Evolutionary conservation across 2,888 invertebrate species (phyloP), one percentile per base, ranked within the genome.

Genomic region (Litoditis marina): DNA sequence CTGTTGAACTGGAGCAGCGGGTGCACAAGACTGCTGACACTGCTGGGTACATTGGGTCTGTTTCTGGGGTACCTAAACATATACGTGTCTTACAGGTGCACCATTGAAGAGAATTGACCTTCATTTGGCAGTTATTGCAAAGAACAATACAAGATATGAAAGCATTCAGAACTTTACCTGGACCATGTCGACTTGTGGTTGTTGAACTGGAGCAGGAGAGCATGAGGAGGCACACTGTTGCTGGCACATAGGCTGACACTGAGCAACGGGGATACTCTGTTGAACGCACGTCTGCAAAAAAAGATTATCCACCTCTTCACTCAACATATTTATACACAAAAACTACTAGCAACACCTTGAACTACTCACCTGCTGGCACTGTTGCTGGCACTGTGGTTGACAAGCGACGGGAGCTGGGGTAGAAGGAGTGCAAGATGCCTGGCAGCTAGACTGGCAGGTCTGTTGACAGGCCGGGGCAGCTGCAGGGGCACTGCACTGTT

Each of bases 361-460:
- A n/a, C n/a, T n/a, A n/a, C n/a, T n/a, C n/a, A n/a, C n/a, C n/a
- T n/a, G 49, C 49, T 52, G 52, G 44, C 61, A 61, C 27, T 51
- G 13, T 34, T 60, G 55, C 46, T 65, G 59, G 50, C 61, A 65
- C 28, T 49, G 47, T 28, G 63, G 63, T 42, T 57, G 42, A 42
- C 61, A 65, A 22, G 52, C 55, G 32, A 7, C 28, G 13, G 47
- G 47, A 34, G 54, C 30, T 30, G 59, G 42, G 27, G 28, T 28
- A 25, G 60, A 58, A 31, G 61, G 54, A 30, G 61, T 51, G 50
- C 71, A 71, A 30, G 65, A 34, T n/a, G 59, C 56, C 32, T 68
- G 68, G 54, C 72, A 72, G 13, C 52, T 42, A 19, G 64, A 63
- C 53, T 69, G 69, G 51, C 72, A 72, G 44, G 62, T 56, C 44